A percentile compares a stretch with the other conserved stretches of the same genome.
phyloP scores from a whole-genome alignment of 2,113 vertebrate species.

The Salvator merianae region DNA sequence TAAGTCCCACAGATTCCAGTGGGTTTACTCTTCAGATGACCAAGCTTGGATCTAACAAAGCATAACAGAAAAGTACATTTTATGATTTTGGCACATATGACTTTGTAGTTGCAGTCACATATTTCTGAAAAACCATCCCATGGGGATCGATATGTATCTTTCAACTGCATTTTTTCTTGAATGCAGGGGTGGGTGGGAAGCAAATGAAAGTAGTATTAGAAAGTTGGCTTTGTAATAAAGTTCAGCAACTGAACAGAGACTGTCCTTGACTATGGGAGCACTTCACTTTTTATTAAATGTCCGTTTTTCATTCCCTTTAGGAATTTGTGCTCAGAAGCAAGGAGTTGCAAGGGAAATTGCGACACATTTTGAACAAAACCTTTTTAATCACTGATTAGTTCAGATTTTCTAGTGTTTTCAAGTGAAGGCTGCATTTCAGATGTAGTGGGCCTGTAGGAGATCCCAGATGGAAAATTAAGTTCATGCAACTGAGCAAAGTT shows the following conservation, averaged over 20 bases:
- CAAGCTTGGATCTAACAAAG: background rate
- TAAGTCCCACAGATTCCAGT: background rate
- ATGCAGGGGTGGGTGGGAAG: background rate
- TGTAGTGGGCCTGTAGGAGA: background rate
- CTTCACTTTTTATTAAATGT: background rate
- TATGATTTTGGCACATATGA: background rate
- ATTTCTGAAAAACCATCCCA: background rate
- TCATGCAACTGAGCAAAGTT: slow-evolving; percentile 40
- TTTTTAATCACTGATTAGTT: slow-evolving; percentile 20
- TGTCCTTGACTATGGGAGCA: background rate
- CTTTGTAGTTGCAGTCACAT: background rate
- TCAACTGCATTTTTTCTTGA: background rate
- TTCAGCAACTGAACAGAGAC: background rate
- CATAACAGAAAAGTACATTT: background rate
- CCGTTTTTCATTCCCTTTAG: background rate
- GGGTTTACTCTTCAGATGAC: background rate
- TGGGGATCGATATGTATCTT: background rate
- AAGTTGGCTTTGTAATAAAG: background rate
- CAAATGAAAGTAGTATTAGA: background rate
- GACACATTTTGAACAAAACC: slow-evolving; percentile 5
- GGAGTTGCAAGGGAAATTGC: background rate
- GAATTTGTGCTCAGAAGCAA: background rate
- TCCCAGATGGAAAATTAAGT: slow-evolving; percentile 39
- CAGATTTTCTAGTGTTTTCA: background rate
- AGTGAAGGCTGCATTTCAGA: slow-evolving; percentile 1